Evolutionary conservation across 1,140 invertebrate species (phyloP).

Genomic region (Drosophila watanabei): DNA sequence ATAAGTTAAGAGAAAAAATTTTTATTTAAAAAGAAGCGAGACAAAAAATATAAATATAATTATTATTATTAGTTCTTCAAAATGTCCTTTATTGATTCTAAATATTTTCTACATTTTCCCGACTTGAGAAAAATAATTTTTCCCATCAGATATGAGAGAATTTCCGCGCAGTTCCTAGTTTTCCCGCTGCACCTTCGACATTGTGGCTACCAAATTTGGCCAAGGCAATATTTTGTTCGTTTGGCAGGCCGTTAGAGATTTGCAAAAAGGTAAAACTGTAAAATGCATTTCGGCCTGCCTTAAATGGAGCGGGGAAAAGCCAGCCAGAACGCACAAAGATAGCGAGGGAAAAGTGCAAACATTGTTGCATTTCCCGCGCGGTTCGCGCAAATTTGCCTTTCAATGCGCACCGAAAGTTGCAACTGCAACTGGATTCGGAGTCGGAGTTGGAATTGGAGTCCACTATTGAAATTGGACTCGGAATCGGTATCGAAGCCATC

Average conservation of each 20-base stretch:
- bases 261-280: slow-evolving; percentile 69
- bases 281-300: slow-evolving; percentile 75
- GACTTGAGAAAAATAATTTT: not conserved
- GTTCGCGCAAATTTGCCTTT: slow-evolving; percentile 49
- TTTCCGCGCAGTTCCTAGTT: slow-evolving; percentile 15
- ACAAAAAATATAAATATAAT: not conserved
- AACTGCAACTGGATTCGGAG: slow-evolving; percentile 12
- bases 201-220: slow-evolving; percentile 71
- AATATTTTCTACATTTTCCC: not conserved
- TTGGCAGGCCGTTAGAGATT: slow-evolving; percentile 74
- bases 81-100: not conserved
- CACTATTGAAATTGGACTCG: slow-evolving; percentile 5
- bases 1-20: no score
- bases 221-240: slow-evolving; percentile 72
- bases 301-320: slow-evolving; percentile 77
- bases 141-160: not conserved
- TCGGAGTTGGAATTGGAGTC: not conserved
- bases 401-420: slow-evolving; percentile 29
- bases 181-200: slow-evolving; percentile 25
- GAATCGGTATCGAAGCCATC: slow-evolving; percentile 9
- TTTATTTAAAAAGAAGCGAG: no score
- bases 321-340: slow-evolving; percentile 67
- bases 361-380: slow-evolving; percentile 42
- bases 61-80: not conserved
- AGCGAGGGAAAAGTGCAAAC: slow-evolving; percentile 65